These are phyloP conservation scores for Oryctolagus cuniculus DNA, from an alignment of 2,113 vertebrate species.

Conservation along the genomic window DNA sequence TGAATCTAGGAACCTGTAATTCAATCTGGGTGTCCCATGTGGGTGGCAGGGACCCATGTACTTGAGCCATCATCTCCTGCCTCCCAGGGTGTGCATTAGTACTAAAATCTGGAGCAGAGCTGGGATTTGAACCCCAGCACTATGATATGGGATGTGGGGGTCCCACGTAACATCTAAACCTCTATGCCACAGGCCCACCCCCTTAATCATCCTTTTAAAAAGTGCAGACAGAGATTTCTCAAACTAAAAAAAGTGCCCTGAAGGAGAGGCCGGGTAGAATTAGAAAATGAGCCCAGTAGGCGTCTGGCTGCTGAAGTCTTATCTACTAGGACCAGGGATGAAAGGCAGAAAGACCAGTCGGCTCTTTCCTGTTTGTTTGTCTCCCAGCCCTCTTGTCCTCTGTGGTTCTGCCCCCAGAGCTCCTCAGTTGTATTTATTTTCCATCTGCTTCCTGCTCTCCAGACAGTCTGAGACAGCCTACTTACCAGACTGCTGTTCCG, in stretches of 20 bases:
- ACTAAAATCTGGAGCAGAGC: too few species aligned
- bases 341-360: slow-evolving; percentile 51
- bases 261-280: slow-evolving; percentile 41
- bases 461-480: slow-evolving; percentile 63
- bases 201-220: not conserved
- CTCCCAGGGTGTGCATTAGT: too few species aligned
- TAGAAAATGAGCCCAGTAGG: slow-evolving; percentile 34
- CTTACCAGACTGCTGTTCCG: slow-evolving; percentile 28
- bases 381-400: slow-evolving; percentile 66
- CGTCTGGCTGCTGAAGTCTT: slow-evolving; percentile 27
- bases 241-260: slow-evolving; percentile 18
- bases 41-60: too few species aligned
- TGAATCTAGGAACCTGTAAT: too few species aligned
- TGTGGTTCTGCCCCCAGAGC: slow-evolving; percentile 60
- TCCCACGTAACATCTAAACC: too few species aligned
- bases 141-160: too few species aligned
- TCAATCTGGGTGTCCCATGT: too few species aligned
- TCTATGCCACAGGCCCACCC: too few species aligned
- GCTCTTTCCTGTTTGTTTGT: slow-evolving; percentile 74
- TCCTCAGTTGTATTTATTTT: slow-evolving; percentile 72
- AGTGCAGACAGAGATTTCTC: slow-evolving; percentile 45
- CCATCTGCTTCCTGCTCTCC: slow-evolving; percentile 77
- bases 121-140: too few species aligned
- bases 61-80: too few species aligned
- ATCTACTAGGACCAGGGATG: slow-evolving; percentile 65